Conservation (phyloP, 2,113 vertebrate genomes). For the Cryptoleucopteryx plumbea region DNA sequence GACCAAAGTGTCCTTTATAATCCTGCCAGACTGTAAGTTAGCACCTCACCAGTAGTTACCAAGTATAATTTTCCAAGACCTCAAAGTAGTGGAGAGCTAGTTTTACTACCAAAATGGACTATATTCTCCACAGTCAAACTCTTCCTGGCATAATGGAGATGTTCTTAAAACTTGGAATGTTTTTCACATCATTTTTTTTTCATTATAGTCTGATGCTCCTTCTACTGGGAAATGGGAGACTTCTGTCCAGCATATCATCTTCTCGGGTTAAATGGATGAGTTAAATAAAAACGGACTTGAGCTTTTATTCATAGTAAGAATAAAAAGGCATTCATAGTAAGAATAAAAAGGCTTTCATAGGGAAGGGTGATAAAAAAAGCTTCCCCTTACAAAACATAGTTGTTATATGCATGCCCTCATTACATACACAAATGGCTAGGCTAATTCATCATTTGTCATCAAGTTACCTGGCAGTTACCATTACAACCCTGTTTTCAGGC, state of each 20-base stretch:
- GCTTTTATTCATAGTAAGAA: background rate
- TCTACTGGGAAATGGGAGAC: background rate
- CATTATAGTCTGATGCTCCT: background rate
- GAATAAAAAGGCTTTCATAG: background rate
- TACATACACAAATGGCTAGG: too few relatives aligned
- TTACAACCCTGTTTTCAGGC: background rate
- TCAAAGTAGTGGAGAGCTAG: background rate
- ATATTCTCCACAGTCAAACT: background rate
- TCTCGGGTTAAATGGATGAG: background rate
- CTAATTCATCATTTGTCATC: background rate
- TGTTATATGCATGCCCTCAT: background rate
- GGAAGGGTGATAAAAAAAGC: background rate
- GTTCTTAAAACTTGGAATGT: background rate
- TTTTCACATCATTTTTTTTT: background rate
- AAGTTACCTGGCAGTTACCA: background rate
- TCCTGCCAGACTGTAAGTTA: background rate
- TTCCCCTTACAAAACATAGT: background rate
- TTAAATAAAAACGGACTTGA: background rate
- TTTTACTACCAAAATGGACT: background rate
- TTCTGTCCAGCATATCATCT: background rate
- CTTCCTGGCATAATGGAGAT: background rate
- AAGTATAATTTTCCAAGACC: background rate
- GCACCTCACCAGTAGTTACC: conserved; percentile 1
- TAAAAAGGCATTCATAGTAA: background rate
- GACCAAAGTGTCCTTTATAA: background rate